Percentiles rank a stretch among this genome's conserved stretches.
These are phyloP conservation scores for Dendrolimus pini DNA, from an alignment of 2,888 invertebrate genomes.

Conservation along the genomic window DNA sequence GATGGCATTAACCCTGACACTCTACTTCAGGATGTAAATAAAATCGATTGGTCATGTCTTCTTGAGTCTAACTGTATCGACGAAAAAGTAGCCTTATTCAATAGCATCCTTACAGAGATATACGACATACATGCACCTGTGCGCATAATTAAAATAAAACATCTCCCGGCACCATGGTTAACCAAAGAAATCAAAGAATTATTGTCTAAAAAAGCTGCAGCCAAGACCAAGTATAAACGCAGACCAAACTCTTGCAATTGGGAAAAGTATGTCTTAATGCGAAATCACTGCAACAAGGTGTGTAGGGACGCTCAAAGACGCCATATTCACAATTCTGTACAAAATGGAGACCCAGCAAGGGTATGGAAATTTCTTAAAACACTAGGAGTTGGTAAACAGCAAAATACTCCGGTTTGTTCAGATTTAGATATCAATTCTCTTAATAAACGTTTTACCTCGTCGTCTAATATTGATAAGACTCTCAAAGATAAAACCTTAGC, in stretches of 20 bases:
- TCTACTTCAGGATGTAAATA: too few species aligned
- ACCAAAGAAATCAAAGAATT: background rate
- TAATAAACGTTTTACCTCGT: too few species aligned
- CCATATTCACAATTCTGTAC: background rate
- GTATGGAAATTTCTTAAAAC: background rate
- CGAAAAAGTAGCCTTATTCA: too few species aligned
- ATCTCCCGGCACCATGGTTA: background rate
- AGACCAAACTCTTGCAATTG: background rate
- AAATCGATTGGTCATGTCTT: too few species aligned
- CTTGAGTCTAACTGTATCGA: too few species aligned
- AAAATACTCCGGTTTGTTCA: background rate
- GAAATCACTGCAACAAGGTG: too few species aligned
- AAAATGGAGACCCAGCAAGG: background rate
- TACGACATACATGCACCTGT: background rate
- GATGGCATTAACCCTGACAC: too few species aligned
- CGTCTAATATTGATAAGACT: too few species aligned
- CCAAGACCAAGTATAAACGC: background rate
- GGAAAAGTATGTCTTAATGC: background rate
- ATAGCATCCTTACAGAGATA: background rate
- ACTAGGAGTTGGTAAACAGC: background rate
- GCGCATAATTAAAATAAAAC: background rate
- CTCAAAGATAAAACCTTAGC: too few species aligned
- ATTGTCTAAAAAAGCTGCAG: background rate
- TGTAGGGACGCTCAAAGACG: background rate
- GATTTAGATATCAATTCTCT: too few species aligned